Conservation (phyloP, 2,113 vertebrate genomes). For the Amblyopsis rosae region DNA sequence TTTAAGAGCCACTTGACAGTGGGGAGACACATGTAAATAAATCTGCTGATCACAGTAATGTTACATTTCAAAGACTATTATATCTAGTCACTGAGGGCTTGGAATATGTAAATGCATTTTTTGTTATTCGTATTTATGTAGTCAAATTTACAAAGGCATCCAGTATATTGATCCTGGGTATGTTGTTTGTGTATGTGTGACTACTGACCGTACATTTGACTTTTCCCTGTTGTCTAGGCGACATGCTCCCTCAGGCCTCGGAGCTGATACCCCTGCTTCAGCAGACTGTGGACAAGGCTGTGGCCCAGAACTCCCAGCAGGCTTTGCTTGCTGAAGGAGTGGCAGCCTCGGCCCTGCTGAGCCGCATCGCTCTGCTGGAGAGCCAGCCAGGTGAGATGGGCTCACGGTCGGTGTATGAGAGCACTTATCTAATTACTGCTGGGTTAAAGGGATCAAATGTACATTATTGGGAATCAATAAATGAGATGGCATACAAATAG, state of each 20-base stretch:
- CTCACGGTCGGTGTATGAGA: background rate
- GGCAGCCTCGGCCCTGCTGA: constrained; percentile 88
- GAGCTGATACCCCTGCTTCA: constrained; percentile 85
- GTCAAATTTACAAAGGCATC: too few relatives aligned
- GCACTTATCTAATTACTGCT: background rate
- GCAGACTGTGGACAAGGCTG: constrained; percentile 92
- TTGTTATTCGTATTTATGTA: too few relatives aligned
- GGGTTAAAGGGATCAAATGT: background rate
- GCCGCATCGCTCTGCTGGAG: constrained; percentile 85
- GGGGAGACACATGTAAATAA: too few relatives aligned
- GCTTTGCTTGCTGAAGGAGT: constrained; percentile 85
- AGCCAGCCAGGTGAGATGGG: constrained; percentile 81
- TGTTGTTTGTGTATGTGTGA: too few relatives aligned
- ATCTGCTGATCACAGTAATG: too few relatives aligned
- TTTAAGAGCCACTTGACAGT: too few relatives aligned
- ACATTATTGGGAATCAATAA: background rate
- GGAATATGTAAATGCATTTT: too few relatives aligned
- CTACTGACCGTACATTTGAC: background rate
- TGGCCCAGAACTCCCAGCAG: constrained; percentile 88
- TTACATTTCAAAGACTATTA: too few relatives aligned
- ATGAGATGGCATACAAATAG: background rate
- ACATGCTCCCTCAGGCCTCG: constrained; percentile 84
- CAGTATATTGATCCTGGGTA: too few relatives aligned
- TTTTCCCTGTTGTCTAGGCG: constrained; percentile 73
- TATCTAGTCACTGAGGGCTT: too few relatives aligned